A percentile compares a stretch with the other conserved stretches of the same genome.
These are phyloP conservation scores for Criorhina ranunculi DNA, from an alignment of 2,888 invertebrate genomes.

Conservation along the genomic window DNA sequence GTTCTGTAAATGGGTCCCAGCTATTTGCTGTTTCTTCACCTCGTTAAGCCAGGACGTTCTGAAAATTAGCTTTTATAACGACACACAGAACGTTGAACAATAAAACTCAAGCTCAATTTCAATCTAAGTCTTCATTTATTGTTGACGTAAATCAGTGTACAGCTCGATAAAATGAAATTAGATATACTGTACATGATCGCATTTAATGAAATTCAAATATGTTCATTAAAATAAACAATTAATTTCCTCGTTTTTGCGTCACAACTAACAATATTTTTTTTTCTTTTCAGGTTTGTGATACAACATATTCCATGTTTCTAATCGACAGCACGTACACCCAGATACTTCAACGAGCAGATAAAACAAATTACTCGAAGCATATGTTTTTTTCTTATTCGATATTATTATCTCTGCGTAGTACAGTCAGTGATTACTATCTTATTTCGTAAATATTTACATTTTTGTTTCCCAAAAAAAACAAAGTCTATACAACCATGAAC, in stretches of 20 bases:
- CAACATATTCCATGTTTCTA: not conserved
- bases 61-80: too few species aligned
- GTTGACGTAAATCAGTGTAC: too few species aligned
- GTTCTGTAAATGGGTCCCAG: too few species aligned
- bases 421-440: not conserved
- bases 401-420: slow-evolving; percentile 1
- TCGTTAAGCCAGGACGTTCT: too few species aligned
- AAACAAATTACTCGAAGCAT: not conserved
- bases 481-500: not conserved
- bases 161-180: too few species aligned
- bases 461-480: not conserved
- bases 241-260: not conserved
- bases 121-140: too few species aligned
- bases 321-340: not conserved
- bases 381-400: not conserved
- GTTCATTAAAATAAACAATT: not conserved
- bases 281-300: slow-evolving; percentile 67
- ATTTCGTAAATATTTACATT: slow-evolving; percentile 9
- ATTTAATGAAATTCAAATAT: too few species aligned
- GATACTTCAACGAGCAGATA: not conserved
- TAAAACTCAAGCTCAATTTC: too few species aligned
- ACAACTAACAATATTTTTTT: slow-evolving; percentile 2
- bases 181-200: too few species aligned
- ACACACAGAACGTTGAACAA: too few species aligned
- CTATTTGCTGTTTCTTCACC: too few species aligned